Percentiles rank a stretch among this genome's conserved stretches.
phyloP scores from a whole-genome alignment of 2,797 vertebrate genomes.

The Lepus townsendii region DNA sequence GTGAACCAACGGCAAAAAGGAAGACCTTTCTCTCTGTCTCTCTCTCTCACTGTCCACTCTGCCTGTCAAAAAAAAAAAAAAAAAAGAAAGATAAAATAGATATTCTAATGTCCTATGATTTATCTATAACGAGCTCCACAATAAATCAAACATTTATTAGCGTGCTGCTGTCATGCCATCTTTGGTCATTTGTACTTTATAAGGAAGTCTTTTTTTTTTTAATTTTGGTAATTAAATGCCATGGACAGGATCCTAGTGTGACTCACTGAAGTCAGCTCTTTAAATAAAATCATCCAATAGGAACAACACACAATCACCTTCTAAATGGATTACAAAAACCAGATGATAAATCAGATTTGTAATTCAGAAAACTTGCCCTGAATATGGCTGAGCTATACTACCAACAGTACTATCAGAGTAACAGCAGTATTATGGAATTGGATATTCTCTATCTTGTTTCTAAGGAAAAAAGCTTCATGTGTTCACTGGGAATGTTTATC shows the following conservation, averaged over 20 bases:
- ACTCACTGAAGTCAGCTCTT: conserved; percentile 18
- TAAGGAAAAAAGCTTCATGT: neutral
- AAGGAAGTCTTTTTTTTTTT: conserved; percentile 51
- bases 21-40: no score
- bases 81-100: neutral
- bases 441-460: neutral
- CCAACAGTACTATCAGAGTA: neutral
- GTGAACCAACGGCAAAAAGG: no score
- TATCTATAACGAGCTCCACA: conserved; percentile 21
- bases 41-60: no score
- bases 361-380: conserved; percentile 42
- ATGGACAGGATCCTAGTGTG: conserved; percentile 6
- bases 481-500: neutral
- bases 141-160: conserved; percentile 52
- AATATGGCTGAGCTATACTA: neutral
- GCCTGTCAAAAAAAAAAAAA: no score
- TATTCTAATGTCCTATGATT: conserved; percentile 17
- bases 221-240: conserved; percentile 18
- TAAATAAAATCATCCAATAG: conserved; percentile 36
- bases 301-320: neutral
- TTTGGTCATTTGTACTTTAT: conserved; percentile 29
- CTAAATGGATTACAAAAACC: conserved; percentile 13
- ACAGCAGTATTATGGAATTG: neutral
- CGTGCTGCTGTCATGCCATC: neutral
- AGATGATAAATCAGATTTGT: neutral